phyloP scores from a whole-genome alignment of 2,888 invertebrate genomes.

The Ctena decussata region DNA sequence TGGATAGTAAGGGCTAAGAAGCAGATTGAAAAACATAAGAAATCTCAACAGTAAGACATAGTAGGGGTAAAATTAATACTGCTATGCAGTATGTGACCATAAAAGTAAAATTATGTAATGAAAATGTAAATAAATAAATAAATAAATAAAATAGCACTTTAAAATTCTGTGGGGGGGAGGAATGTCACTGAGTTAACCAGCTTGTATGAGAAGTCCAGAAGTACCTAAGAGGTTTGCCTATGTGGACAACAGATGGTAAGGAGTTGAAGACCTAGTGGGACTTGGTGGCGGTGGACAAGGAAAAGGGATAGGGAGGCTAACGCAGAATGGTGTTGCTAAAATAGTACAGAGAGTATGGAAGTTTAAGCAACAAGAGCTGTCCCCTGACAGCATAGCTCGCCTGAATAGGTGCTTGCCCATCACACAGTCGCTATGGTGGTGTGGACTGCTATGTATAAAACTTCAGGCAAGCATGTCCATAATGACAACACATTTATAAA shows the following conservation, averaged over 20 bases:
- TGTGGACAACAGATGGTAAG: background rate
- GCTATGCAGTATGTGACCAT: background rate
- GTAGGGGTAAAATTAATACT: background rate
- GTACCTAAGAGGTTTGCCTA: background rate
- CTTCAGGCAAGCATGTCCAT: no score
- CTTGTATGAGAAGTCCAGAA: background rate
- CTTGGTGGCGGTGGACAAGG: background rate
- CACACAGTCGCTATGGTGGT: no score
- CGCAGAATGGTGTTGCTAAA: background rate
- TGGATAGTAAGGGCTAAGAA: background rate
- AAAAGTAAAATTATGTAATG: background rate
- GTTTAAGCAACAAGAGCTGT: background rate
- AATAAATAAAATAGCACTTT: background rate
- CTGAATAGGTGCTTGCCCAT: no score
- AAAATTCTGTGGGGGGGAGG: background rate
- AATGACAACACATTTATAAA: no score
- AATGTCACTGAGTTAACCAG: background rate
- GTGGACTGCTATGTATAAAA: no score
- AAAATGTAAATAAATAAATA: background rate
- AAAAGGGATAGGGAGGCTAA: background rate
- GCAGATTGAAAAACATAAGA: background rate
- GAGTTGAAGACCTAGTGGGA: background rate
- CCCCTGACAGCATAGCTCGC: no score
- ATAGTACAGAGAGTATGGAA: no score
- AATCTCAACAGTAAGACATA: background rate